Percentiles rank a stretch among this genome's conserved stretches.
These are phyloP conservation scores for Gnathonemus longibarbis DNA, from an alignment of 2,113 vertebrate species.

Conservation along the genomic window DNA sequence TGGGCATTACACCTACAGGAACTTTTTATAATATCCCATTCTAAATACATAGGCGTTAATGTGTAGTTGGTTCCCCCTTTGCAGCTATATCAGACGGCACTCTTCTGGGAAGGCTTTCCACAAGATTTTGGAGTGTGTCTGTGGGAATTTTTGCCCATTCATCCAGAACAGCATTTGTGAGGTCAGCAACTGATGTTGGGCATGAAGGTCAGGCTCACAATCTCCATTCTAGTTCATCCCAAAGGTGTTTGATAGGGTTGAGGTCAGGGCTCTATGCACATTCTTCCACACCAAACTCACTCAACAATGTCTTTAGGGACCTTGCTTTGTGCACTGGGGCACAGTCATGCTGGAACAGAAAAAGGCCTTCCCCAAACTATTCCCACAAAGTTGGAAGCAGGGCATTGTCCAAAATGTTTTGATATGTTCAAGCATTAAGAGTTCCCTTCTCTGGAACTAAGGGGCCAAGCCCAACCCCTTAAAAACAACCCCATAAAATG, in stretches of 20 bases:
- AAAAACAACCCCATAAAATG: not conserved
- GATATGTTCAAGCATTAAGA: not conserved
- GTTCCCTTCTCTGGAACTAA: not conserved
- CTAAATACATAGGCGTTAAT: not conserved
- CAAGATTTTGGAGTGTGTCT: not conserved
- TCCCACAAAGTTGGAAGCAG: not conserved
- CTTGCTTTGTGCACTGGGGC: not conserved
- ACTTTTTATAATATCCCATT: not conserved
- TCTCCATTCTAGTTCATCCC: not conserved
- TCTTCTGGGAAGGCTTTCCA: not conserved
- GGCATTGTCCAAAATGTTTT: not conserved
- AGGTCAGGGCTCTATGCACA: not conserved
- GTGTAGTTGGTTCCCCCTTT: not conserved
- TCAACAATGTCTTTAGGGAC: not conserved
- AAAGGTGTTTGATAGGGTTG: not conserved
- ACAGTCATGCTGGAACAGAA: not conserved
- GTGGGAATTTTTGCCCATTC: not conserved
- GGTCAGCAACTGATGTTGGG: not conserved
- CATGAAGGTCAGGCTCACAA: not conserved
- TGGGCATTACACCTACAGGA: not conserved
- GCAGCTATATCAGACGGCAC: not conserved
- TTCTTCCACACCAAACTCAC: not conserved
- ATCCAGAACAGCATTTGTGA: not conserved
- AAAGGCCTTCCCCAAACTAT: not conserved
- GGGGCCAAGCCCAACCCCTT: not conserved